Evolutionary conservation across 2,888 invertebrate species (phyloP).

Genomic region (Napeogenes sylphis): DNA sequence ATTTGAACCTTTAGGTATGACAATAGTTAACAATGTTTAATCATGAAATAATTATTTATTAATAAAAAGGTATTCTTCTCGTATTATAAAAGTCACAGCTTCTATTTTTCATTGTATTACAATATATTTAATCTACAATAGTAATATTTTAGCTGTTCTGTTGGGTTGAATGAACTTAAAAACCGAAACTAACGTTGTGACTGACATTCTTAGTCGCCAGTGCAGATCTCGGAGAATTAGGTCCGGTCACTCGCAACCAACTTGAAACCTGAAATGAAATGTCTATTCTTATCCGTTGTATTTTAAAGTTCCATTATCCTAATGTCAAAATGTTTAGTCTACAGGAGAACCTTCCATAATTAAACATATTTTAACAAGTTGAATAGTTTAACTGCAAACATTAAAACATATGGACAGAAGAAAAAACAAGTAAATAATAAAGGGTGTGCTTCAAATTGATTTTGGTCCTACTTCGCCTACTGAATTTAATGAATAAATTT

Average conservation of each 20-base stretch:
- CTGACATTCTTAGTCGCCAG: slow-evolving; percentile 53
- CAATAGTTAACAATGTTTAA: neutral
- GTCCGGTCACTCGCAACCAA: slow-evolving; percentile 79
- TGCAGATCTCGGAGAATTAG: slow-evolving; percentile 75
- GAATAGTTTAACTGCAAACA: neutral
- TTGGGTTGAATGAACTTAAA: slow-evolving; percentile 37
- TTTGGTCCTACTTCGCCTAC: too few relatives aligned
- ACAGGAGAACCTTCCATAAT: too few relatives aligned
- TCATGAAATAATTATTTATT: neutral
- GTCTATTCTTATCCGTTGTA: neutral
- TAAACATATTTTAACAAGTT: too few relatives aligned
- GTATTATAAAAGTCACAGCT: neutral
- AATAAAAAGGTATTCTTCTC: neutral
- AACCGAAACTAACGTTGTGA: slow-evolving; percentile 69
- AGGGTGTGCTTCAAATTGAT: too few relatives aligned
- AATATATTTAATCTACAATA: neutral
- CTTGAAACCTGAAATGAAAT: slow-evolving; percentile 56
- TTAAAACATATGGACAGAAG: too few relatives aligned
- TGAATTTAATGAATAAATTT: too few relatives aligned
- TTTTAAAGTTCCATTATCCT: too few relatives aligned
- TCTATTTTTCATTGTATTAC: neutral
- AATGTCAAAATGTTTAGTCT: neutral
- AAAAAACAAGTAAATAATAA: too few relatives aligned
- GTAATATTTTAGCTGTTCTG: neutral
- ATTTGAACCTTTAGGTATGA: neutral